A percentile compares a stretch with the other conserved stretches of the same genome.
Evolutionary conservation across 2,113 vertebrate species (phyloP).

Genomic region (Cyprinodon tularosa): DNA sequence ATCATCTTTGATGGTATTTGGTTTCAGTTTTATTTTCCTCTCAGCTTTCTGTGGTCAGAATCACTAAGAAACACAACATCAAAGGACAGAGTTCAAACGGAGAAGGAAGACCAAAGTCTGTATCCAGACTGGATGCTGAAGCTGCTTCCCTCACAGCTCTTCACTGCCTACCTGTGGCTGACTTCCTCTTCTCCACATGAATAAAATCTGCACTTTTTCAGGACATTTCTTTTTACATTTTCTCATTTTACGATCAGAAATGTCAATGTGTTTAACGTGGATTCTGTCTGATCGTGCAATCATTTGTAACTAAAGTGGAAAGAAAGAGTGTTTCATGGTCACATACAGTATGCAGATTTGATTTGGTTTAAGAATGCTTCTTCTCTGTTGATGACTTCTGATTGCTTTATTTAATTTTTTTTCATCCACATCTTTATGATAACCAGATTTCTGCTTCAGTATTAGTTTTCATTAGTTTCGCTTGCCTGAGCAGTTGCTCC

Average conservation of each 20-base stretch:
- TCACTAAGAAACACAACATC: constrained; percentile 26
- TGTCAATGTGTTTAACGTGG: neutral
- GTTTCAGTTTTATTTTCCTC: neutral
- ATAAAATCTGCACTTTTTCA: too few species aligned
- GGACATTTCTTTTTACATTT: neutral
- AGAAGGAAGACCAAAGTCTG: constrained; percentile 2
- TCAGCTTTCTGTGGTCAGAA: constrained; percentile 12
- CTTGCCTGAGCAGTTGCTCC: too few species aligned
- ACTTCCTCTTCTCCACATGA: neutral
- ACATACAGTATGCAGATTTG: too few species aligned
- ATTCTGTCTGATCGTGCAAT: neutral
- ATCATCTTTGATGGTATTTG: neutral
- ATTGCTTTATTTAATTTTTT: too few species aligned
- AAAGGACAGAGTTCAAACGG: constrained; percentile 33
- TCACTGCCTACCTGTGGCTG: neutral
- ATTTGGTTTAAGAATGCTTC: too few species aligned
- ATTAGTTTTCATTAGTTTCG: too few species aligned
- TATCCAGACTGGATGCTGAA: constrained; percentile 5
- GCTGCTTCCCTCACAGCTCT: constrained; percentile 6
- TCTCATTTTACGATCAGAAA: neutral
- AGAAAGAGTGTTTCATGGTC: too few species aligned
- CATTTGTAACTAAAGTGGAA: neutral
- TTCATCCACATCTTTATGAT: too few species aligned
- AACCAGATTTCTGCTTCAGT: too few species aligned
- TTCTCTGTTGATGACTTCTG: too few species aligned